phyloP scores from a whole-genome alignment of 2,113 vertebrate species.

The Antidorcas marsupialis region DNA sequence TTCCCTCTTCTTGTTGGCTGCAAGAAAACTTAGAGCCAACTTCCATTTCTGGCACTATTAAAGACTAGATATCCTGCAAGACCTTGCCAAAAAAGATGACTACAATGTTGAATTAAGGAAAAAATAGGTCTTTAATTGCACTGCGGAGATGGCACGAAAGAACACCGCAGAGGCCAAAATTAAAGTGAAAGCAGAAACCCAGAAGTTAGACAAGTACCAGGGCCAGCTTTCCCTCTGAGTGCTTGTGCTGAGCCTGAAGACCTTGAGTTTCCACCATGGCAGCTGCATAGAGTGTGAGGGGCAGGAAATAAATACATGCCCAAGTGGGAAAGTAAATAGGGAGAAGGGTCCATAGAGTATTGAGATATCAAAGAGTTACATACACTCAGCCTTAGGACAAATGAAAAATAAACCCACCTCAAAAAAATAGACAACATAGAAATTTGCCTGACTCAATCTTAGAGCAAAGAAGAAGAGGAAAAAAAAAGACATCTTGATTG shows the following conservation, averaged over 20 bases:
- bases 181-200: constrained; percentile 17
- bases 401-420: neutral
- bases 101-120: constrained; percentile 28
- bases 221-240: neutral
- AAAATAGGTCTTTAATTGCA: constrained; percentile 6
- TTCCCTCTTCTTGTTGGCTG: neutral
- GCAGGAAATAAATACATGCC: neutral
- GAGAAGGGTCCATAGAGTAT: neutral
- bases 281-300: neutral
- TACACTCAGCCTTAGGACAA: neutral
- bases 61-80: neutral
- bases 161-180: neutral
- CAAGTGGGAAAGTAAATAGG: neutral
- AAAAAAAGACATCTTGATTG: neutral
- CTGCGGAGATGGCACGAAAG: neutral
- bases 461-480: neutral
- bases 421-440: neutral
- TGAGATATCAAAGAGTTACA: neutral
- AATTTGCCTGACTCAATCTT: neutral
- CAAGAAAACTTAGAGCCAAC: neutral
- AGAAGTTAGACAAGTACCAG: neutral
- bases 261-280: neutral
- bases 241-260: neutral
- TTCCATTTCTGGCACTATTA: constrained; percentile 23
- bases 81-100: neutral